These are phyloP conservation scores for Geococcyx californianus DNA, from an alignment of 2,113 vertebrate species.

Conservation along the genomic window DNA sequence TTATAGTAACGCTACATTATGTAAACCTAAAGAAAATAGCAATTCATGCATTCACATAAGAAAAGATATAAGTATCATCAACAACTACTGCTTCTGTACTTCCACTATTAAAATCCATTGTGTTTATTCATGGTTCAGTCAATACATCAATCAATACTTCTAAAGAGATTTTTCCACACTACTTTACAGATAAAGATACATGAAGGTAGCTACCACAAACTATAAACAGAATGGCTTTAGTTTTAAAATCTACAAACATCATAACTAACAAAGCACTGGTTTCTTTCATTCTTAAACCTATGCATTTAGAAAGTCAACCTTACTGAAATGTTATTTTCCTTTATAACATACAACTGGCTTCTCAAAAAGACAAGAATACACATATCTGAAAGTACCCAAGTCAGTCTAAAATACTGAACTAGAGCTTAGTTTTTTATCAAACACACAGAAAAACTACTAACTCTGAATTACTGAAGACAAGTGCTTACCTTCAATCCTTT, in stretches of 20 bases:
- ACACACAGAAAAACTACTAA: not conserved
- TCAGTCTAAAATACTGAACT: not conserved
- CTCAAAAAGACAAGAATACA: not conserved
- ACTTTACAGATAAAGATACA: not conserved
- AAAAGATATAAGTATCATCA: not conserved
- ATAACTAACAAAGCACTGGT: not conserved
- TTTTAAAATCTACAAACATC: not conserved
- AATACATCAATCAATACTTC: not conserved
- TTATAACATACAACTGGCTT: not conserved
- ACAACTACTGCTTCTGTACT: not conserved
- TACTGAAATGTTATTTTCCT: not conserved
- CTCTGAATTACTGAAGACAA: not conserved
- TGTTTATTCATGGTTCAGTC: not conserved
- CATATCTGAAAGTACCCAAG: not conserved
- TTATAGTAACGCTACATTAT: not conserved
- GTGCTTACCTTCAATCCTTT: conserved; percentile 88
- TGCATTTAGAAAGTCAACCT: not conserved
- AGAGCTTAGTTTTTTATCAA: not conserved
- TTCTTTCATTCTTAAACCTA: not conserved
- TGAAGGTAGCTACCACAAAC: not conserved
- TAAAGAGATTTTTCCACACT: not conserved
- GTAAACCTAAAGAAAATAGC: not conserved
- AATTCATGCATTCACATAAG: not conserved
- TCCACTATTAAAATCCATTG: not conserved
- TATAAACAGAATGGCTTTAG: not conserved